Evolutionary conservation across 2,797 vertebrate species (phyloP).

Genomic region (Propithecus perrieri): DNA sequence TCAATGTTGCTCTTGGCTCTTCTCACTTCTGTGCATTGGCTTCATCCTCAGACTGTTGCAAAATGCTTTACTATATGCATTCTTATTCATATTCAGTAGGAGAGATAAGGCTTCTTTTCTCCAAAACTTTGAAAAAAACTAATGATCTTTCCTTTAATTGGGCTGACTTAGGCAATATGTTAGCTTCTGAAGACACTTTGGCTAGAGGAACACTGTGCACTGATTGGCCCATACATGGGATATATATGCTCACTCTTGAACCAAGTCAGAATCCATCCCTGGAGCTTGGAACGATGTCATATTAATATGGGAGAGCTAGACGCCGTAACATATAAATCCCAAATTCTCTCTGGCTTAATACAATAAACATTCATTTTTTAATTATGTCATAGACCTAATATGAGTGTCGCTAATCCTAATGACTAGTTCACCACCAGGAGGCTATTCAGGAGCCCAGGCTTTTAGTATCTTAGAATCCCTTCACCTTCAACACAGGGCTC

Average conservation of each 20-base stretch:
- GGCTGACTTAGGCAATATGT: neutral
- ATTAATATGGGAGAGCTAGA: neutral
- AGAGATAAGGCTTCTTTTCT: slow-evolving; percentile 8
- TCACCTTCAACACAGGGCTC: neutral
- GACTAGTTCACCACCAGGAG: neutral
- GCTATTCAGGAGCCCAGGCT: neutral
- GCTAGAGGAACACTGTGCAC: neutral
- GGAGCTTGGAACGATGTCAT: neutral
- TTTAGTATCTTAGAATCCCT: slow-evolving; percentile 23
- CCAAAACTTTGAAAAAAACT: neutral
- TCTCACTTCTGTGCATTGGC: neutral
- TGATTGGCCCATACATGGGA: slow-evolving; percentile 5
- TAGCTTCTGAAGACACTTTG: neutral
- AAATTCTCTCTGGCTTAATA: neutral
- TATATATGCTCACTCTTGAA: neutral
- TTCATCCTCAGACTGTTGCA: neutral
- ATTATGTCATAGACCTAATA: neutral
- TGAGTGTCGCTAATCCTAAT: neutral
- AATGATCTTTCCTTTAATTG: slow-evolving; percentile 40
- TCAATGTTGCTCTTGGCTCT: neutral
- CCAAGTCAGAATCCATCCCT: neutral
- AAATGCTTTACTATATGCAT: neutral
- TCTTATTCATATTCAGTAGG: neutral
- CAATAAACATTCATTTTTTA: slow-evolving; percentile 41
- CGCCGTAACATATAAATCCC: neutral